Evolutionary conservation across 2,797 vertebrate genomes (phyloP).

Genomic region (Propithecus deckenii): DNA sequence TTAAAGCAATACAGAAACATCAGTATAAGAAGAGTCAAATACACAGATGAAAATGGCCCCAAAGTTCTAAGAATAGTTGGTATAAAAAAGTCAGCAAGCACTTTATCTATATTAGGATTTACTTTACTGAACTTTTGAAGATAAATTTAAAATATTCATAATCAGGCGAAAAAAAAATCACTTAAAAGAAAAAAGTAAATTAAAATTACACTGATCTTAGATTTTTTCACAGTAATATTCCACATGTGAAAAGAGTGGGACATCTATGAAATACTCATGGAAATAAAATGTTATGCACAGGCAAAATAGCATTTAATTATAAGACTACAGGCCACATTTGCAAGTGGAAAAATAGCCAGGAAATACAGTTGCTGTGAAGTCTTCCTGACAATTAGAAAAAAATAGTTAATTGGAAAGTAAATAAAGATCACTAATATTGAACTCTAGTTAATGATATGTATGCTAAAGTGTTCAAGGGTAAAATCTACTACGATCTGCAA

Average conservation of each 20-base stretch:
- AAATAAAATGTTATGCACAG: neutral
- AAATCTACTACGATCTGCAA: neutral
- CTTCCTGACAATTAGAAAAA: neutral
- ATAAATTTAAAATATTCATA: neutral
- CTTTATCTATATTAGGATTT: neutral
- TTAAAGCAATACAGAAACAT: neutral
- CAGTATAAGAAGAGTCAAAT: neutral
- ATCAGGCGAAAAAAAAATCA: neutral
- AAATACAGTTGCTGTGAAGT: neutral
- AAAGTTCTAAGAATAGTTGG: neutral
- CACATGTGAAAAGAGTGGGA: neutral
- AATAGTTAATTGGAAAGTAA: neutral
- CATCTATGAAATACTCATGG: neutral
- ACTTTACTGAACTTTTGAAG: neutral
- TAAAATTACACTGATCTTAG: neutral
- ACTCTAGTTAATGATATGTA: neutral
- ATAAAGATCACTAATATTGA: neutral
- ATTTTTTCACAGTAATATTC: neutral
- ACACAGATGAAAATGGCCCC: neutral
- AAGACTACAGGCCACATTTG: neutral
- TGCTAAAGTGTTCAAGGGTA: neutral
- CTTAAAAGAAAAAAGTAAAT: neutral
- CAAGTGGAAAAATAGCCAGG: neutral
- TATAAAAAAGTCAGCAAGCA: neutral
- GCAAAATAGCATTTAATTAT: neutral